Base-by-base conservation (phyloP, 92 coral and sea anemone species). In the Palythoa grandis region DNA sequence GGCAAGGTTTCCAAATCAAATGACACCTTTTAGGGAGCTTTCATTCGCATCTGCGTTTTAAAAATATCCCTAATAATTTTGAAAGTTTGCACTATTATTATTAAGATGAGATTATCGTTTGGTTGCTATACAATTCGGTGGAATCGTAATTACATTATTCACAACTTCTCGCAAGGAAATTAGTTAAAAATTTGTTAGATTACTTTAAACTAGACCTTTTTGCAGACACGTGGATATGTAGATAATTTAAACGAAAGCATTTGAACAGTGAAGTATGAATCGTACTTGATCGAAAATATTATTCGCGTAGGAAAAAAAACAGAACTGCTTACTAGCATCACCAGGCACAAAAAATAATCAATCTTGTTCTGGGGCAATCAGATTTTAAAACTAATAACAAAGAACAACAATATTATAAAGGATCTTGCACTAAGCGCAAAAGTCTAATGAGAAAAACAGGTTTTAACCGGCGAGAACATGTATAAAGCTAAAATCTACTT, bases 61-160 rank as follows among this genome's bases (percentile, higher is more conserved):
- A 43, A 40, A 80, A 65, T 74, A 80, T 7, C 57, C 19, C 72
- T 29, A 80, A 80, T 74, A 48, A 65, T 48, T 43, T 43, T 52
- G 25, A 80, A 80, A 80, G 85, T 80, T 65, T 80, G 74, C 75
- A 43, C 85, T 40, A 80, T 80, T 80, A 63, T 22, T 0, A 61
- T 20, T 23, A 60, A 69, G 74, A 12, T 24, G 74, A n/a, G 74
- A 37, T 35, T 7, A 63, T 20, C 2, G 37, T 22, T 80, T 15
- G 15, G 60, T 68, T 80, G 73, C 85, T 65, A 80, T 24, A 80
- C 23, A 68, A 53, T 17, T 54, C 16, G 74, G 74, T 37, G 23
- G 43, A 80, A 80, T 22, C 43, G n/a, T 60, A 80, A 52, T 67
- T 52, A 80, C 40, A 47, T 67, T 48, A 66, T 65, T 50, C 15